phyloP scores from a whole-genome alignment of 2,797 vertebrate species.

The Sebastes nivosus region DNA sequence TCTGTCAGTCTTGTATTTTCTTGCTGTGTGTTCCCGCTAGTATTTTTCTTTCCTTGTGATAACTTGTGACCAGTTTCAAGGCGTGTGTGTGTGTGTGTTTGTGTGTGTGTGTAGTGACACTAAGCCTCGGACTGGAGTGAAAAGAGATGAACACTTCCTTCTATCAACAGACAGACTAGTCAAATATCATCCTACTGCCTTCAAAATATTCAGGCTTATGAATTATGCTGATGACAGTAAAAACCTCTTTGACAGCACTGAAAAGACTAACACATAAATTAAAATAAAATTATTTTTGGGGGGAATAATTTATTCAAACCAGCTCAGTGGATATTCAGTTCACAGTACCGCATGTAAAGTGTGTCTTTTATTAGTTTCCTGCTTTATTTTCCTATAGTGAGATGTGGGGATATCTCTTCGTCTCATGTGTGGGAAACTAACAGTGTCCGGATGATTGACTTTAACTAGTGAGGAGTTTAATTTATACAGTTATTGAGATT shows the following conservation, averaged over 20 bases:
- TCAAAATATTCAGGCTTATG: neutral
- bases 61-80: neutral
- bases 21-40: neutral
- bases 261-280: neutral
- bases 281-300: neutral
- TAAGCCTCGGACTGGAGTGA: neutral
- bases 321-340: neutral
- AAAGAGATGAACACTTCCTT: neutral
- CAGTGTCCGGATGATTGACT: neutral
- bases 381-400: conserved; percentile 24
- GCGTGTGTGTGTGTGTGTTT: neutral
- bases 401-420: neutral
- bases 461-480: neutral
- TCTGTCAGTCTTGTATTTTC: conserved; percentile 20
- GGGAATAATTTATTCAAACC: neutral
- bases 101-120: neutral
- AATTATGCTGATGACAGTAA: neutral
- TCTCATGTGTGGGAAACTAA: neutral
- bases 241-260: neutral
- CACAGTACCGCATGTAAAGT: neutral
- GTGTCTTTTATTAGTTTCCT: neutral
- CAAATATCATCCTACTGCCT: neutral
- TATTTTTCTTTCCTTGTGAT: conserved; percentile 38
- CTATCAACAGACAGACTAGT: neutral
- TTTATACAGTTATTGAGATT: neutral